Evolutionary conservation across 2,797 vertebrate genomes (phyloP), one percentile per base, ranked within the genome.

Genomic region (Emydoidea blandingii): DNA sequence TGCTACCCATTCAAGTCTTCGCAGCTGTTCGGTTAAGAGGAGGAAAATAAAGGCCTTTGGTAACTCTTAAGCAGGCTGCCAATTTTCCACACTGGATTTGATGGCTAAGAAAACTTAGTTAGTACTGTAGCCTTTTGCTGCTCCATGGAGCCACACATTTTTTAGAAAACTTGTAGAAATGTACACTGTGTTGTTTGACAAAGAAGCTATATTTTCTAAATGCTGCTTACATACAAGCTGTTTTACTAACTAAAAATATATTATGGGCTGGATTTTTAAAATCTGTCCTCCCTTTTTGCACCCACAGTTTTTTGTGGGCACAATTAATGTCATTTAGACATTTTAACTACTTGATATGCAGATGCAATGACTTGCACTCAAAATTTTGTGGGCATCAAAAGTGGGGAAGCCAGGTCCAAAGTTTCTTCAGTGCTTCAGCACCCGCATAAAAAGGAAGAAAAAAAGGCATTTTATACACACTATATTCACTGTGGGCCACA

Each of bases 11-110:
- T 95, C 95, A 92, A 96, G 85, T 86, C 92, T 87, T 95, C 91
- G 93, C 96, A 98, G 96, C 94, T 98, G 96, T 96, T 96, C 91
- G 80, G 94, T 88, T 81, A 87, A 94, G 85, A 79, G 8, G 8
- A 53, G 83, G 79, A 56, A 92, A 95, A 97, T 89, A 95, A 96
- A 93, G 83, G 89, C 91, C 59, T 37, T 96, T 93, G 96, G 95
- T 97, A 95, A 95, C 92, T 95, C 89, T 97, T 92, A 84, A 96
- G 87, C 93, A 92, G 88, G 83, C 85, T 97, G 96, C 97, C 96
- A 98, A 97, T 97, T 98, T 97, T 98, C 97, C 97, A 97, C 92
- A 57, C 92, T 93, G 96, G 94, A 97, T 93, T 95, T 5, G 8
- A 88, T 52, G 83, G 88, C 59, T 96, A 93, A 88, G 91, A 95